phyloP scores from a whole-genome alignment of 2,888 invertebrate genomes.

The Rhagonycha fulva region DNA sequence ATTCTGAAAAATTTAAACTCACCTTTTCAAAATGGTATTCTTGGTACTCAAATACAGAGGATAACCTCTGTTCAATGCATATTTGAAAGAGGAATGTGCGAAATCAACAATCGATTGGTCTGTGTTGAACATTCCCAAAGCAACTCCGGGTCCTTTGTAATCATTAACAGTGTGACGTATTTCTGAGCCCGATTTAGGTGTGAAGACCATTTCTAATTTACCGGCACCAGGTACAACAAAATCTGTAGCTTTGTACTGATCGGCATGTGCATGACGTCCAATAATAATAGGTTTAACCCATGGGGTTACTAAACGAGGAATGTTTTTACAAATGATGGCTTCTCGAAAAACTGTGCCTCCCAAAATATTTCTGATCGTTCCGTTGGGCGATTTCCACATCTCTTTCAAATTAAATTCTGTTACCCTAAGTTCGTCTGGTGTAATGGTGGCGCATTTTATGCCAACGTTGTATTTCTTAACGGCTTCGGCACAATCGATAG shows the following conservation, averaged over 20 bases:
- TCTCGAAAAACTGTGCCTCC: constrained; percentile 83
- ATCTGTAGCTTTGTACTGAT: constrained; percentile 97
- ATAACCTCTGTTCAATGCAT: constrained; percentile 80
- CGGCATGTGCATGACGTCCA: constrained; percentile 97
- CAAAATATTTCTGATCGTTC: constrained; percentile 85
- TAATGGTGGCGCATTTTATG: constrained; percentile 98
- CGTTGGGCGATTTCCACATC: constrained; percentile 92
- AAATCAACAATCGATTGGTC: constrained; percentile 93
- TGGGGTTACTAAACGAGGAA: constrained; percentile 91
- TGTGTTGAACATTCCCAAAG: constrained; percentile 95
- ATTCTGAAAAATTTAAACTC: neutral
- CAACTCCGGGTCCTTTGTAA: constrained; percentile 87
- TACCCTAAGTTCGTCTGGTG: constrained; percentile 95
- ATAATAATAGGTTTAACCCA: constrained; percentile 98
- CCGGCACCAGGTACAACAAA: constrained; percentile 93
- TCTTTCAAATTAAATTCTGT: constrained; percentile 86
- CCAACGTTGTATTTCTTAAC: constrained; percentile 97
- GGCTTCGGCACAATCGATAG: constrained; percentile 95
- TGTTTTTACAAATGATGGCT: constrained; percentile 88
- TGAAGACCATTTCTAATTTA: constrained; percentile 83
- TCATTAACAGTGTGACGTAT: constrained; percentile 80
- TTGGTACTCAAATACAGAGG: constrained; percentile 95
- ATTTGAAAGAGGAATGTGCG: constrained; percentile 93
- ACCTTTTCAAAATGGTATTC: constrained; percentile 91
- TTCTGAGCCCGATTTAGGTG: constrained; percentile 65